Conservation (phyloP, 2,113 vertebrate genomes). For the Paradisaea rubra region DNA sequence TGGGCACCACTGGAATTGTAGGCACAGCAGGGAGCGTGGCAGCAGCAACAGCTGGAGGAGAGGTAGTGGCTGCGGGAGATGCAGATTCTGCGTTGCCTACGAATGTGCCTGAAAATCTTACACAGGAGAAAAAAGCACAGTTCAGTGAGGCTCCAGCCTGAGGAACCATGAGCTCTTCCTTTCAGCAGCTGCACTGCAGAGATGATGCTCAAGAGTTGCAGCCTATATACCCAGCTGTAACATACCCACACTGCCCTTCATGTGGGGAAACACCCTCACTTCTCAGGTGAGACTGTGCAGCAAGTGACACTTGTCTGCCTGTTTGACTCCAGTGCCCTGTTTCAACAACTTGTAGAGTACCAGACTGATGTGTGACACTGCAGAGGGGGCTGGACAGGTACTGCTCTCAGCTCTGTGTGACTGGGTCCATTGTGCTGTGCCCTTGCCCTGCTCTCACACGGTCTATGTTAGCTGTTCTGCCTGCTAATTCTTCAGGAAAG, state of each 20-base stretch:
- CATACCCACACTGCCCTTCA: rapidly evolving
- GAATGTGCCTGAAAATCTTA: slow-evolving; percentile 87
- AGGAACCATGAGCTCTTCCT: background rate
- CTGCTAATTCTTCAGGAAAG: background rate
- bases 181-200: background rate
- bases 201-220: background rate
- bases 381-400: background rate
- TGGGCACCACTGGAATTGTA: slow-evolving; percentile 69
- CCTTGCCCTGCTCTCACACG: background rate
- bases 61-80: slow-evolving; percentile 53
- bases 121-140: background rate
- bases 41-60: slow-evolving; percentile 50
- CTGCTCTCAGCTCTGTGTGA: background rate
- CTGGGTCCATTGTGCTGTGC: background rate
- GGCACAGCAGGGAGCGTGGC: slow-evolving; percentile 58
- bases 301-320: background rate
- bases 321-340: background rate
- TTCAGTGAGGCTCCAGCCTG: background rate
- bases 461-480: background rate
- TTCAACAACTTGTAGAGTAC: background rate
- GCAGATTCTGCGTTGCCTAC: slow-evolving; percentile 73
- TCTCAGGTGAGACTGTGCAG: background rate
- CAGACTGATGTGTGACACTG: background rate
- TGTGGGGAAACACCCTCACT: background rate
- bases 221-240: background rate